Conservation (phyloP, 2,113 vertebrate species). For the Thamnophis sirtalis region DNA sequence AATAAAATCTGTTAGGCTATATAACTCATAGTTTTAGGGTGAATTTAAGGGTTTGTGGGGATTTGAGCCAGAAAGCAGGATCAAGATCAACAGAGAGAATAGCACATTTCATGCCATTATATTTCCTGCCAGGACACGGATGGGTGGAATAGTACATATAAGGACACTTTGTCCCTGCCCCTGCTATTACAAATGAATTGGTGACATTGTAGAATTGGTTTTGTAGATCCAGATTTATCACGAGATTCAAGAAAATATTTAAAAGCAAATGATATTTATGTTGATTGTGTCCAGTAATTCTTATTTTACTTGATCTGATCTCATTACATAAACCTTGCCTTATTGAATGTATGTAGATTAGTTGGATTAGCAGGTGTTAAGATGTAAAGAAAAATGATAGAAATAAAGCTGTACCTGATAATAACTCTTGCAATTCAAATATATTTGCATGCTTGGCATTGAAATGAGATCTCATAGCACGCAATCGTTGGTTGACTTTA, state of each 20-base stretch:
- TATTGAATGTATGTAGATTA: conserved; percentile 40
- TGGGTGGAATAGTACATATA: conserved; percentile 2
- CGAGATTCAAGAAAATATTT: conserved; percentile 16
- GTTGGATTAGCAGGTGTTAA: conserved; percentile 36
- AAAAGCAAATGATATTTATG: background rate
- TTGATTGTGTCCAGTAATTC: conserved; percentile 28
- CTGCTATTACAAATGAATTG: background rate
- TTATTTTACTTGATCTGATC: background rate
- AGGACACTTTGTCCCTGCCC: background rate
- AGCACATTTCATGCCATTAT: background rate
- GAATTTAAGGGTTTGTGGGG: background rate
- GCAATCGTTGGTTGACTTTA: background rate
- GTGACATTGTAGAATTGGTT: background rate
- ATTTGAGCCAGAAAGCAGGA: background rate
- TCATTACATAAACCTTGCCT: conserved; percentile 24
- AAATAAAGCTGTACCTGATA: conserved; percentile 28
- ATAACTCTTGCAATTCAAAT: conserved; percentile 41
- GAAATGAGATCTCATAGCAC: conserved; percentile 23
- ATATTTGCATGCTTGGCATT: conserved; percentile 29
- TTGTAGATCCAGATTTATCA: background rate
- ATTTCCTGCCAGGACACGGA: background rate
- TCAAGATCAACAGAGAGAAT: background rate
- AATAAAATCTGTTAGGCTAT: background rate
- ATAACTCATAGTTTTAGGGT: background rate
- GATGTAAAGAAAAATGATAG: conserved; percentile 36